Evolutionary conservation across 2,797 vertebrate genomes (phyloP).

Genomic region (Leptatherina wallacei): DNA sequence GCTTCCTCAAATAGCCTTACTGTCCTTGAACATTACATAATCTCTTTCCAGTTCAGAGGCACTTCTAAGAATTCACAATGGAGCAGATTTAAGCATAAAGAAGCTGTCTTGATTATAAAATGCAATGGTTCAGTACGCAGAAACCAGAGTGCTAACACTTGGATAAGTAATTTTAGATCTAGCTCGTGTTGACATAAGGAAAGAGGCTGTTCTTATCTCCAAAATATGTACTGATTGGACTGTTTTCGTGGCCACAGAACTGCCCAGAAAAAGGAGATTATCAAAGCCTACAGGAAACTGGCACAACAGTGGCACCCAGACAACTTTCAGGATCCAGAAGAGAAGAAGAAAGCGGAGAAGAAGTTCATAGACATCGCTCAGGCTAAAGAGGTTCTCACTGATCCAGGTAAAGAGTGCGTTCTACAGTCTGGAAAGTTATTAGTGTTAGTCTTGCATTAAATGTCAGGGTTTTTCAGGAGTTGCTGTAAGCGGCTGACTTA

Average conservation of each 20-base stretch:
- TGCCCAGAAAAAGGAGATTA: conserved; percentile 97
- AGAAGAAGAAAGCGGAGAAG: conserved; percentile 96
- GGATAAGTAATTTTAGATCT: background rate
- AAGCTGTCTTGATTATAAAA: background rate
- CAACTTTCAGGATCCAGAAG: conserved; percentile 94
- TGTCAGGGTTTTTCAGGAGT: conserved; percentile 32
- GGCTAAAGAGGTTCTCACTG: conserved; percentile 97
- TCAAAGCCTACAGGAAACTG: conserved; percentile 96
- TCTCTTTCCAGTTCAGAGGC: conserved; percentile 10
- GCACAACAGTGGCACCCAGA: conserved; percentile 98
- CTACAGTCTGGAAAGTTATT: conserved; percentile 12
- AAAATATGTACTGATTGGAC: conserved; percentile 28
- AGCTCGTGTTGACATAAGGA: conserved; percentile 1
- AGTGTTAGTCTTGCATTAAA: conserved; percentile 30
- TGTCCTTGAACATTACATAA: conserved; percentile 8
- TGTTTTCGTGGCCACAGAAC: conserved; percentile 78
- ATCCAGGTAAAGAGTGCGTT: conserved; percentile 86
- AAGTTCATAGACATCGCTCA: conserved; percentile 98
- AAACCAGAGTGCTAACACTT: conserved; percentile 1
- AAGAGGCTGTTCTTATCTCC: conserved; percentile 2
- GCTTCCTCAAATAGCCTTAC: background rate
- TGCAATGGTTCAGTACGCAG: conserved; percentile 8
- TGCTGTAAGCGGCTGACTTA: conserved; percentile 2
- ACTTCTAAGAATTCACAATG: conserved; percentile 1
- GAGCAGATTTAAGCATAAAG: conserved; percentile 8